A percentile compares a stretch with the other conserved stretches of the same genome.
Conservation (phyloP, 2,797 vertebrate species). For the Toxotes lorentzi region DNA sequence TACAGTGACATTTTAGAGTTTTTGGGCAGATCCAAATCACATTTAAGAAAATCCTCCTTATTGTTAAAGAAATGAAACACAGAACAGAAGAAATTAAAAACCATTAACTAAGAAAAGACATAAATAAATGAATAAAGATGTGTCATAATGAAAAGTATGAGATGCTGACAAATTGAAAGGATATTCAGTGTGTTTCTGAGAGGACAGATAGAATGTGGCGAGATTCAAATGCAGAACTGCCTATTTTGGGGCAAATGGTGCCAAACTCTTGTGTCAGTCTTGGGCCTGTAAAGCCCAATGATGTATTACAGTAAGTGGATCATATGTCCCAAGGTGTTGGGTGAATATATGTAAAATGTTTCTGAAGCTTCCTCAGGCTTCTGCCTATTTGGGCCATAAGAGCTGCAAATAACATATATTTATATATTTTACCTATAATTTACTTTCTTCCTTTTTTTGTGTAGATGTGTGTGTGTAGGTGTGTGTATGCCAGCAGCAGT, state of each 20-base stretch:
- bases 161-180: not conserved
- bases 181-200: not conserved
- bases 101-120: not conserved
- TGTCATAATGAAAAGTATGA: too few species aligned
- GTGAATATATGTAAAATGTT: not conserved
- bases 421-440: too few species aligned
- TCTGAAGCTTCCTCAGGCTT: not conserved
- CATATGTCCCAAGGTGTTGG: not conserved
- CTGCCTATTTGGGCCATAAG: too few species aligned
- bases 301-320: not conserved
- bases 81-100: not conserved
- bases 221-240: not conserved
- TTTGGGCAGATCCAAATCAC: too few species aligned
- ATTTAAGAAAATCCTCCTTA: too few species aligned
- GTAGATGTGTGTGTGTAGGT: too few species aligned
- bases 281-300: not conserved
- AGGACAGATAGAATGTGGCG: not conserved
- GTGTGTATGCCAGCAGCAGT: too few species aligned
- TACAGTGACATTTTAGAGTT: too few species aligned
- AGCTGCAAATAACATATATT: too few species aligned
- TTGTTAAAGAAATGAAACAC: too few species aligned
- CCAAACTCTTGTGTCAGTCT: not conserved
- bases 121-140: not conserved
- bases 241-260: not conserved
- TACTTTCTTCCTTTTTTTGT: too few species aligned